These are phyloP conservation scores for Deroplatys truncata DNA, from an alignment of 2,888 invertebrate species.

Conservation along the genomic window DNA sequence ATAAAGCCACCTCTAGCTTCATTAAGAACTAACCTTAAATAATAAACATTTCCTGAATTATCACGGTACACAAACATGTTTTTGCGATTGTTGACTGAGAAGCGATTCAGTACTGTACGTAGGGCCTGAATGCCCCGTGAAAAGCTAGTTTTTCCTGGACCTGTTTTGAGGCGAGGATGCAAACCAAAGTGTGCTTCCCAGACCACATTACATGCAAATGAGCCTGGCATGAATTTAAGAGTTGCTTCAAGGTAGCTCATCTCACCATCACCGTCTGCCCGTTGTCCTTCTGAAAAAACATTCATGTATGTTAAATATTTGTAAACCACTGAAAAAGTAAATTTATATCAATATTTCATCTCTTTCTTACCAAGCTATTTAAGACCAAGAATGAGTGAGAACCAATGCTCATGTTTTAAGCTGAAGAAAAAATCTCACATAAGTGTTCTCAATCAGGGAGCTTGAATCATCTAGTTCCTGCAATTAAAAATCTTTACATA, in stretches of 20 bases:
- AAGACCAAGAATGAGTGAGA: background rate
- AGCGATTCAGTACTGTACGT: constrained; percentile 60
- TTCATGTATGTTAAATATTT: background rate
- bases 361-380: background rate
- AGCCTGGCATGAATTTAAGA: constrained; percentile 57
- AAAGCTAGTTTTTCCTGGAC: constrained; percentile 56
- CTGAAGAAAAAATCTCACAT: background rate
- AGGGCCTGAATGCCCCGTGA: constrained; percentile 61
- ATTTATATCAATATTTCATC: no score
- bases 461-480: background rate
- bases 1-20: background rate
- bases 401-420: background rate
- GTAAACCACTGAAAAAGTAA: background rate
- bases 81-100: constrained; percentile 65
- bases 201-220: constrained; percentile 69
- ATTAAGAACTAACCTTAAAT: constrained; percentile 47
- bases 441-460: background rate
- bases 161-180: constrained; percentile 66
- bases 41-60: constrained; percentile 58
- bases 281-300: constrained; percentile 5
- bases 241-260: constrained; percentile 43
- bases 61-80: constrained; percentile 77
- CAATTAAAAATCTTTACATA: no score
- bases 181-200: constrained; percentile 65
- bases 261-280: constrained; percentile 25